Base-by-base conservation (phyloP, 2,797 vertebrate genomes). In the Decapterus maruadsi region DNA sequence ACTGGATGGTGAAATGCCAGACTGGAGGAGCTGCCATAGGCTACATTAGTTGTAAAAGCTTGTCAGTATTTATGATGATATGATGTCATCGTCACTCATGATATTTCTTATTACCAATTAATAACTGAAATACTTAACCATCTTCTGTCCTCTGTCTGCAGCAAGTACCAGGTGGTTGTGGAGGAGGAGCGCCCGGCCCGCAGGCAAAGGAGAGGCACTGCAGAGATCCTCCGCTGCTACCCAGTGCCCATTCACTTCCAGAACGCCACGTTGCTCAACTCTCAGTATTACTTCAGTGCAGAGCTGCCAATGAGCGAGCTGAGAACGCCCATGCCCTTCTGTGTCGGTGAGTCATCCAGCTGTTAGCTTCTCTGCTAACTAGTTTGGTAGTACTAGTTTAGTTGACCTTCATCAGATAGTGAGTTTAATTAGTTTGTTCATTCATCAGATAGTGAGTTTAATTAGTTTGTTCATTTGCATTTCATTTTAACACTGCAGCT, bases 111-210 rank as follows among this genome's bases (percentile, higher is more conserved):
- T 26, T 26, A 26, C 26, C 26, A 26, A 26, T 26, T 26, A 26
- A 26, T 26, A 26, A 26, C 26, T 14, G 42, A 43, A n/a, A 20
- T 9, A 51, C 48, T 48, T 8, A 14, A 14, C 36, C 36, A 12
- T 26, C 26, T 26, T 26, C 26, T 26, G 26, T n/a, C 26, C 50
- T 63, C 42, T 77, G n/a, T 67, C 6, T 71, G 34, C 81, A 99
- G 98, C 84, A 96, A 96, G 86, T 98, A 99, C 87, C 97, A 99
- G 90, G 95, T 95, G 87, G 97, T 95, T 87, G 97, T 99, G 62
- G 97, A 98, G 77, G 97, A 98, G 73, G 97, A 98, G 90, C 96
- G 97, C 77, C 96, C n/a, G n/a, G n/a, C 96, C 53, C 96, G 96
- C 60, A 95, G 97, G 69, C 95, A 95, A 61, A 93, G 88, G 38